Evolutionary conservation across 2,797 vertebrate genomes (phyloP).

Genomic region (Sebastes diploproa): DNA sequence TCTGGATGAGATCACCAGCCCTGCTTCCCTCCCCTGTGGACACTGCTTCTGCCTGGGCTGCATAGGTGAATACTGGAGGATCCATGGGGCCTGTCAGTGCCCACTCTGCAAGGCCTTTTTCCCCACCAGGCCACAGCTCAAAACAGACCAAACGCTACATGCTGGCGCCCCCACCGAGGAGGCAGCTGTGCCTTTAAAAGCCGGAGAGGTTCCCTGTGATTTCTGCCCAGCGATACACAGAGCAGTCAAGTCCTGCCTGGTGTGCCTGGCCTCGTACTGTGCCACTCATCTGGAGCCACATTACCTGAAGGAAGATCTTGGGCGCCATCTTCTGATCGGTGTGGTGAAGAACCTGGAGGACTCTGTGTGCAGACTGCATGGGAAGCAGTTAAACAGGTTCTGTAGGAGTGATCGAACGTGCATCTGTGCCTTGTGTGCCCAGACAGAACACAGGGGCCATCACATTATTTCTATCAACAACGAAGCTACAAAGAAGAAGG

Average conservation of each 20-base stretch:
- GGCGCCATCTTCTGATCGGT: conserved; percentile 62
- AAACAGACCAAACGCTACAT: not conserved
- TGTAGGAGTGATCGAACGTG: conserved; percentile 55
- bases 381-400: conserved; percentile 54
- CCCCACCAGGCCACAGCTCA: conserved; percentile 52
- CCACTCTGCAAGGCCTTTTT: conserved; percentile 63
- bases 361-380: conserved; percentile 61
- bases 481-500: conserved; percentile 66
- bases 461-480: conserved; percentile 41
- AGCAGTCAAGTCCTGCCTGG: conserved; percentile 74
- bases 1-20: conserved; percentile 50
- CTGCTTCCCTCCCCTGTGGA: conserved; percentile 51
- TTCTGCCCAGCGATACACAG: conserved; percentile 39
- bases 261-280: conserved; percentile 72
- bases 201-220: conserved; percentile 71
- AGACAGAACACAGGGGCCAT: conserved; percentile 72
- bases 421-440: conserved; percentile 66
- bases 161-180: not conserved
- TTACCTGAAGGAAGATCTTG: conserved; percentile 43
- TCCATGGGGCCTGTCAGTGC: conserved; percentile 48
- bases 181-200: conserved; percentile 21
- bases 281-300: conserved; percentile 60
- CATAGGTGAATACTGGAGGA: conserved; percentile 66
- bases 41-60: conserved; percentile 72
- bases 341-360: conserved; percentile 61